Evolutionary conservation across 2,113 vertebrate genomes (phyloP), one percentile per base, ranked within the genome.

Genomic region (Oceanites oceanicus): DNA sequence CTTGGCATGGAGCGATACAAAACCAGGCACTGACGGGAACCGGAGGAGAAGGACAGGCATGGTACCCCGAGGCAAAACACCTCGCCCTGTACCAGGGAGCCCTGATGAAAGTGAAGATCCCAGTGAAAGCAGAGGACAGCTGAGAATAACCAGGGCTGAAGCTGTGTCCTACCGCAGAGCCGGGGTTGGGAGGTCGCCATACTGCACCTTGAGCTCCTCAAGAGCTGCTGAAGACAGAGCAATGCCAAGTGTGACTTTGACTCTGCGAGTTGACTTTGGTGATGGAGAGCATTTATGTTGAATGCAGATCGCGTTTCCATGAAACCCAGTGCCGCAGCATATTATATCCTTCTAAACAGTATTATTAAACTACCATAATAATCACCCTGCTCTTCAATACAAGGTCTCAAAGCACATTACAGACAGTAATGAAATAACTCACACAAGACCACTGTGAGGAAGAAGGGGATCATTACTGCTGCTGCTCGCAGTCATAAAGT

Each of bases 371-470:
- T 94, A 90, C 93, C 85, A 70, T 93, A 95, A 94, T 90, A 96
- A 95, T 95, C 92, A 93, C 67, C 45, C 66, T 94, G 92, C 88
- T 95, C 93, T 94, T 96, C 94, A 95, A 82, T 82, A 74, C 96
- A 96, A 96, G 90, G 96, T 96, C 96, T 97, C 90, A 88, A 86
- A 96, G 85, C 87, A 90, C 96, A 97, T 97, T 95, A 96, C 53
- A 93, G 85, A 40, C 85, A 65, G 87, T 93, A 96, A 96, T 94
- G 94, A 95, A 97, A 85, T 94, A 96, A 94, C 81, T 95, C 92
- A 95, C 52, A 96, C 56, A 92, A 77, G 73, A 90, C 84, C 93
- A 72, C 52, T 89, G 87, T 1, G 26, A 45, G 30, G 53, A 94
- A 92, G 73, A 79, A 78, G 53, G 40, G 66, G 77, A 95, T 94